A percentile compares a stretch with the other conserved stretches of the same genome.
These are phyloP conservation scores for Mastacembelus armatus DNA, from an alignment of 2,797 vertebrate species.

Conservation along the genomic window DNA sequence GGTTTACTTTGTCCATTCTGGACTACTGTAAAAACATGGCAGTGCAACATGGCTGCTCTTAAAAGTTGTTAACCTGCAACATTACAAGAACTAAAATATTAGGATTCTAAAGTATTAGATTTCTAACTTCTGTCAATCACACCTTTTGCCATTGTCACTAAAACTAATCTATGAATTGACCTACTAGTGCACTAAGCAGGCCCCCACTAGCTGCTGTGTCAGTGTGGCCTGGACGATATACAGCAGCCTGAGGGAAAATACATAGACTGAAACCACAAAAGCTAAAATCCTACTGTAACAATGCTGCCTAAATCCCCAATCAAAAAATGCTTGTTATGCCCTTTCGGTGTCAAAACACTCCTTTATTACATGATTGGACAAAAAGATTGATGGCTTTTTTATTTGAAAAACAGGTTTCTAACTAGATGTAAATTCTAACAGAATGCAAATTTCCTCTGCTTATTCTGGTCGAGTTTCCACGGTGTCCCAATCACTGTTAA, in stretches of 20 bases:
- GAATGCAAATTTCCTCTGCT: constrained; percentile 79
- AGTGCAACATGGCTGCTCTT: too few relatives aligned
- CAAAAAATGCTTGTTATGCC: constrained; percentile 61
- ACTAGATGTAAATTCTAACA: constrained; percentile 77
- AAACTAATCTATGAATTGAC: constrained; percentile 37
- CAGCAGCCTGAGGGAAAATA: constrained; percentile 56
- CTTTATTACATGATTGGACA: constrained; percentile 76
- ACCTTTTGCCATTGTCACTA: constrained; percentile 19
- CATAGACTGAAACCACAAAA: constrained; percentile 52
- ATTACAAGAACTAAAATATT: too few relatives aligned
- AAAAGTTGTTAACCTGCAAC: too few relatives aligned
- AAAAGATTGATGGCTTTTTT: constrained; percentile 68
- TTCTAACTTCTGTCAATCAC: constrained; percentile 16
- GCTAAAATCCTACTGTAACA: constrained; percentile 56
- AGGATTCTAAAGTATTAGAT: too few relatives aligned
- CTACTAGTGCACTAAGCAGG: constrained; percentile 16
- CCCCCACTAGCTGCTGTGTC: constrained; percentile 52
- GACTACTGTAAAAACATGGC: too few relatives aligned
- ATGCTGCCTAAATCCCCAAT: constrained; percentile 60
- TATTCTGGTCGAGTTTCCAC: constrained; percentile 61
- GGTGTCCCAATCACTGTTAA: constrained; percentile 77
- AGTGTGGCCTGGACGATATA: constrained; percentile 47
- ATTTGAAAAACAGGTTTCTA: constrained; percentile 71
- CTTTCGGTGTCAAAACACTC: constrained; percentile 65
- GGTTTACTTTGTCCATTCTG: too few relatives aligned